Evolutionary conservation across 2,113 vertebrate species (phyloP).

Genomic region (Herpetotheres cachinnans): DNA sequence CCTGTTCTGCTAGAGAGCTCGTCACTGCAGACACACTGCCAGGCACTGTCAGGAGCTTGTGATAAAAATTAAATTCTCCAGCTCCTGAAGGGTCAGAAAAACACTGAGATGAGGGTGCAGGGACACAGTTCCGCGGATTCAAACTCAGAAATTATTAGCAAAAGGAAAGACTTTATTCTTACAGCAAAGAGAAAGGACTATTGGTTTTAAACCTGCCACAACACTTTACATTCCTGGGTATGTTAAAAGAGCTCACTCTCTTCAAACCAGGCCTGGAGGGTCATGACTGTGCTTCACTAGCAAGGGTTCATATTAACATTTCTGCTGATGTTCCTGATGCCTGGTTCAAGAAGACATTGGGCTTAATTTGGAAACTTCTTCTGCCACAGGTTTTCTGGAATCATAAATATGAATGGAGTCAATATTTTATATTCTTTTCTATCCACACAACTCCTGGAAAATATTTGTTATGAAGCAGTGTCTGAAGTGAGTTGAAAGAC

Average conservation of each 20-base stretch:
- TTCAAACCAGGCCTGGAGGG: background rate
- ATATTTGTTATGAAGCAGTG: background rate
- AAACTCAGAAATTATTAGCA: background rate
- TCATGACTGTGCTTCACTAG: background rate
- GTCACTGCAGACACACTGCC: background rate
- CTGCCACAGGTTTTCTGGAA: background rate
- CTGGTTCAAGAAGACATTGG: background rate
- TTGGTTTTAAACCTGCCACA: background rate
- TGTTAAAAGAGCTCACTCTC: background rate
- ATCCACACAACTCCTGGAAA: background rate
- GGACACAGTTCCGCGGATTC: background rate
- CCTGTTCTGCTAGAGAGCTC: background rate
- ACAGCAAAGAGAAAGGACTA: background rate
- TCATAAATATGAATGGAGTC: background rate
- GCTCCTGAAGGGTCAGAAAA: background rate
- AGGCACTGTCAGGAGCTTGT: background rate
- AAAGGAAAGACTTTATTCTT: background rate
- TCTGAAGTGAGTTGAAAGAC: background rate
- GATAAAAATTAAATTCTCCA: background rate
- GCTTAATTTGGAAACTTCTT: slow-evolving; percentile 16
- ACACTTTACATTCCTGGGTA: background rate
- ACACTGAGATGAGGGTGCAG: background rate
- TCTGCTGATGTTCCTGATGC: background rate
- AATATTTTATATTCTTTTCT: background rate
- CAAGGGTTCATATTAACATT: background rate